Conservation (phyloP, 2,888 invertebrate genomes). For the Lasioglossum pauxillum region DNA sequence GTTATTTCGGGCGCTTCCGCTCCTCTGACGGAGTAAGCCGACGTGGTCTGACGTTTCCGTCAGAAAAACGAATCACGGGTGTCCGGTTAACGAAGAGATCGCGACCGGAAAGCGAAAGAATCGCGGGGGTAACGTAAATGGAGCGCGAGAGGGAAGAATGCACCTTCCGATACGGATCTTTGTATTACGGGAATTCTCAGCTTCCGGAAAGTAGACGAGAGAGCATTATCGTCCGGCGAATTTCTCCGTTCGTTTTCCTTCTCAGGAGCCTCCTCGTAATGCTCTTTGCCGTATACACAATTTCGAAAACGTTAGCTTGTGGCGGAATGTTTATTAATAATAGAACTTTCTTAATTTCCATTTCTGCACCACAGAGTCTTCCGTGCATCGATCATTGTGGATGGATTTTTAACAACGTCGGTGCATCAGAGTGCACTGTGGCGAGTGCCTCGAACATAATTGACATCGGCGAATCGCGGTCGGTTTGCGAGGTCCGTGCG, state of each 20-base stretch:
- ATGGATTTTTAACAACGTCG: neutral
- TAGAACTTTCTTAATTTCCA: neutral
- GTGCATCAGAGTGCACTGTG: neutral
- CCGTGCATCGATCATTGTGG: neutral
- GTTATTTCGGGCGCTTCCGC: neutral
- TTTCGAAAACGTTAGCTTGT: neutral
- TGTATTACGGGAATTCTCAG: neutral
- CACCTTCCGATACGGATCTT: slow-evolving; percentile 2
- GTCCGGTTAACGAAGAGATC: slow-evolving; percentile 5
- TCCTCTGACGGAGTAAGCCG: neutral
- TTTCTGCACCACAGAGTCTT: neutral
- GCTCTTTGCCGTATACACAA: neutral
- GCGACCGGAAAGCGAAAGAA: neutral
- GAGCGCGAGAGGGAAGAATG: neutral
- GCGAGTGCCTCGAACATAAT: neutral
- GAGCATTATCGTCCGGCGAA: neutral
- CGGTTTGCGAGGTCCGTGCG: neutral
- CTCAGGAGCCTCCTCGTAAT: neutral
- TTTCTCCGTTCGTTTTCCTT: neutral
- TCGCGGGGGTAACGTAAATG: neutral
- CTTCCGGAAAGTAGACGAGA: neutral
- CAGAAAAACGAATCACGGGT: neutral
- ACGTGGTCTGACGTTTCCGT: neutral
- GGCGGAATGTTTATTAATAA: no score
- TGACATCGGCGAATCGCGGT: neutral